These are phyloP conservation scores for Leptinotarsa defecta DNA, from an alignment of 1,140 invertebrate genomes.

Conservation along the genomic window DNA sequence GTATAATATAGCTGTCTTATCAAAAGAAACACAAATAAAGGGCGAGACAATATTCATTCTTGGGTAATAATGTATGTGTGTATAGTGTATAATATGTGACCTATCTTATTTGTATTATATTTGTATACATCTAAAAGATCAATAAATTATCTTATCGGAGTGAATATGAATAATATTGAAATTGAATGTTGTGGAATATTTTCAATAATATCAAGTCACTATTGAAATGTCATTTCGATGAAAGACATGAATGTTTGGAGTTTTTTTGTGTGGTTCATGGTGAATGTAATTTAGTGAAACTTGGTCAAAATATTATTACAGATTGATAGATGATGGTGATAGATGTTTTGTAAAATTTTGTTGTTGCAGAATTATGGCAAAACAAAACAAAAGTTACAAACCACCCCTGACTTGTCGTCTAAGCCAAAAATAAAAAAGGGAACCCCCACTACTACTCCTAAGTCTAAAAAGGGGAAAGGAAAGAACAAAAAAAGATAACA, in stretches of 20 bases:
- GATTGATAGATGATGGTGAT: not conserved
- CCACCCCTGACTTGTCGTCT: not conserved
- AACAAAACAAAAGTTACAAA: constrained; percentile 21
- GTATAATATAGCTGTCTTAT: no score
- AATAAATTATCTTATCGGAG: no score
- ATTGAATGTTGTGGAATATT: not conserved
- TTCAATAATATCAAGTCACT: not conserved
- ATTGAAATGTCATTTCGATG: not conserved
- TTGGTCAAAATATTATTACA: not conserved
- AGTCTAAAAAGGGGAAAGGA: not conserved
- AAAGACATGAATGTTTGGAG: not conserved
- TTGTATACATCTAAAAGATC: no score
- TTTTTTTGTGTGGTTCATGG: not conserved
- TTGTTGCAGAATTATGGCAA: constrained; percentile 13
- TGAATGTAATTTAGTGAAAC: not conserved
- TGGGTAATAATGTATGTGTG: no score
- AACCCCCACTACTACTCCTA: not conserved
- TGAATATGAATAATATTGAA: no score
- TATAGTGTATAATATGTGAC: no score
- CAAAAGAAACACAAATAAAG: no score
- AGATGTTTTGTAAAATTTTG: not conserved
- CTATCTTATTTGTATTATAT: no score
- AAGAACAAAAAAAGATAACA: not conserved
- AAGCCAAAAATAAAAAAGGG: not conserved
- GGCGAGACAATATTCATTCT: no score